A percentile compares a stretch with the other conserved stretches of the same genome.
These are phyloP conservation scores for Morinoia aosen DNA, from an alignment of 2,888 invertebrate species.

Conservation along the genomic window DNA sequence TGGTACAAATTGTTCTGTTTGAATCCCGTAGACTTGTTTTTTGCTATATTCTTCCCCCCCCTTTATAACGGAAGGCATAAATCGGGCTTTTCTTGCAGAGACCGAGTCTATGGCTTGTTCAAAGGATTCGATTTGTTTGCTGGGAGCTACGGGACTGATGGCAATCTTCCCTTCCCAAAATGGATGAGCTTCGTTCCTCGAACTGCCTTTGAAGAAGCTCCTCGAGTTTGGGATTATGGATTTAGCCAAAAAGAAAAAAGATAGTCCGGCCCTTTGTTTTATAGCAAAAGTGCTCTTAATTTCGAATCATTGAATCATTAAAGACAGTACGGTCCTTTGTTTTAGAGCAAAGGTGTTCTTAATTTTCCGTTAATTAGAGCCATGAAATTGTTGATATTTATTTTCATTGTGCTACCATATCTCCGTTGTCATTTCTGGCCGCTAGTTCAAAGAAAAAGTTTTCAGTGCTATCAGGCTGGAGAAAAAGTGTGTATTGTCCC, in stretches of 20 bases:
- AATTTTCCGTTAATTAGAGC: neutral
- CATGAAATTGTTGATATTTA: neutral
- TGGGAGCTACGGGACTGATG: neutral
- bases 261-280: neutral
- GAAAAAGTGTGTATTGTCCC: too few species aligned
- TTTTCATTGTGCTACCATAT: neutral
- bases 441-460: too few species aligned
- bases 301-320: neutral
- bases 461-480: too few species aligned
- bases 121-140: constrained; percentile 3
- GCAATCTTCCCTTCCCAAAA: neutral
- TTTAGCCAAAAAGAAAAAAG: neutral
- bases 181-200: neutral
- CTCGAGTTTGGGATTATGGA: neutral
- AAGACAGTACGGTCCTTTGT: neutral
- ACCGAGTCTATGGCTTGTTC: neutral
- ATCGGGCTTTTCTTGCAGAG: neutral
- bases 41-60: too few species aligned
- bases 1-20: too few species aligned
- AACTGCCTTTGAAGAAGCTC: neutral
- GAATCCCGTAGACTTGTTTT: too few species aligned
- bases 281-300: neutral
- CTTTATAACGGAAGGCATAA: neutral
- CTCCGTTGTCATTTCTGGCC: too few species aligned
- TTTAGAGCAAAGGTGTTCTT: neutral